phyloP scores from a whole-genome alignment of 1,140 invertebrate genomes.

The Heliothis subflexa region DNA sequence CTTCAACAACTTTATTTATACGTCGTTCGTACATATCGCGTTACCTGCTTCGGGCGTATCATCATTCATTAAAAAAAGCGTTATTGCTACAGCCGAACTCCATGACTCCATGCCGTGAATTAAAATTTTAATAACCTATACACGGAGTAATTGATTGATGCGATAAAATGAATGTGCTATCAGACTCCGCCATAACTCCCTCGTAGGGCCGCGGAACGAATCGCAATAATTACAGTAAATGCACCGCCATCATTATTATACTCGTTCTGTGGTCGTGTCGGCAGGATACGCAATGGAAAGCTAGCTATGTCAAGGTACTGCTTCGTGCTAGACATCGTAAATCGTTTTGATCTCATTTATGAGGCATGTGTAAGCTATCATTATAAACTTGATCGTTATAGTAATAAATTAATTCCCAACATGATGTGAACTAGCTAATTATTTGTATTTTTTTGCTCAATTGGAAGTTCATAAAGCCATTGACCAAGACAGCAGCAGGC shows the following conservation, averaged over 20 bases:
- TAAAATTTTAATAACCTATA: slow-evolving; percentile 75
- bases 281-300: slow-evolving; percentile 42
- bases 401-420: slow-evolving; percentile 18
- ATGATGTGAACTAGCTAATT: slow-evolving; percentile 15
- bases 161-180: slow-evolving; percentile 74
- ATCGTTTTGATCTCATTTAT: slow-evolving; percentile 16
- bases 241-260: slow-evolving; percentile 60
- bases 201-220: slow-evolving; percentile 61
- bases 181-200: slow-evolving; percentile 52
- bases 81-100: slow-evolving; percentile 66
- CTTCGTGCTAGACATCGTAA: background rate
- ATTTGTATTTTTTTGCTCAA: slow-evolving; percentile 15
- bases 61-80: slow-evolving; percentile 76
- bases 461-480: slow-evolving; percentile 53
- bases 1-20: slow-evolving; percentile 80
- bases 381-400: slow-evolving; percentile 5
- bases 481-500: slow-evolving; percentile 66
- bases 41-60: slow-evolving; percentile 72
- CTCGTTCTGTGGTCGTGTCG: slow-evolving; percentile 50
- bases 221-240: slow-evolving; percentile 66
- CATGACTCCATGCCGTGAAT: slow-evolving; percentile 61
- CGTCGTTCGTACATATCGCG: slow-evolving; percentile 72
- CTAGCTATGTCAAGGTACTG: background rate
- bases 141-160: slow-evolving; percentile 76
- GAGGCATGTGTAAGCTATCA: background rate